Evolutionary conservation across 2,888 invertebrate genomes (phyloP), one percentile per base, ranked within the genome.

Genomic region (Eristalis tenax): DNA sequence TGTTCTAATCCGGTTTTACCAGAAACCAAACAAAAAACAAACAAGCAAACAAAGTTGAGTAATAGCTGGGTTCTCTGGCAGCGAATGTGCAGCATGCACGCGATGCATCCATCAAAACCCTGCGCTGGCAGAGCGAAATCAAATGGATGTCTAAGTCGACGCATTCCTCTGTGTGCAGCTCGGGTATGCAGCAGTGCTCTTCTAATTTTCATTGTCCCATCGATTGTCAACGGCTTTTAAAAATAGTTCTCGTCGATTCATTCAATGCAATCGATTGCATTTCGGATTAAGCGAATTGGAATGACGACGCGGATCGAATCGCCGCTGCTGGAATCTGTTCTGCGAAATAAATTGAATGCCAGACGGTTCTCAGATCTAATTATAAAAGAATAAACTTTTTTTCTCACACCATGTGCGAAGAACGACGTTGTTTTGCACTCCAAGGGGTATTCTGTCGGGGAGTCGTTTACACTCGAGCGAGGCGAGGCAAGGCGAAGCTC

Each of bases 191-290:
- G 64, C 81, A 61, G 32, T 43, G n/a, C 61, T 70, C 68, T 81
- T 81, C 32, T 69, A 81, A 81, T 68, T 81, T 70, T 76, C 64
- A 75, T 38, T 75, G 64, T 75, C 50, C 73, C 77, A 78, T 82
- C 86, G 86, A 82, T 82, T 82, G 86, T 70, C 86, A 83, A 76
- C 65, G 77, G 56, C 26, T 69, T 79, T 76, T 84, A 71, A 76
- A 84, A 81, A 82, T 85, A 85, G 85, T 77, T 77, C 80, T 77
- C 69, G 59, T 77, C 69, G 59, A 85, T 73, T 76, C 69, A 32
- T 77, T 69, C 73, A 73, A 81, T 85, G 64, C 76, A 69, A 81
- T 85, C 73, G 85, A 85, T 85, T 73, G 63, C 59, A n/a, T 18
- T 64, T 77, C 43, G 73, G 63, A 69, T 73, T 81, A 59, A 85